phyloP scores from a whole-genome alignment of 1,140 invertebrate species.

The Kradibia gibbosae region DNA sequence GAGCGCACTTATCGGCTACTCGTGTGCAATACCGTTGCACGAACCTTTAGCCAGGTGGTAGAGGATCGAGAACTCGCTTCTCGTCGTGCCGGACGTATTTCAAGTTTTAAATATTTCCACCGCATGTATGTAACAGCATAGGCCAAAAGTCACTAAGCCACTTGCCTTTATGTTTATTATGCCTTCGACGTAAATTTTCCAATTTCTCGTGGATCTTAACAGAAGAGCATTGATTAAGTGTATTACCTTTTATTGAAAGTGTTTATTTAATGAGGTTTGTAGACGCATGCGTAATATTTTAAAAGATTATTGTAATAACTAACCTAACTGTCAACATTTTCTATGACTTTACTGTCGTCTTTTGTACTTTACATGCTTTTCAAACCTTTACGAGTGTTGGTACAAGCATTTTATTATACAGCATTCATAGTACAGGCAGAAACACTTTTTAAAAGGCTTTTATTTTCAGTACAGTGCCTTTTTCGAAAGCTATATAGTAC shows the following conservation, averaged over 20 bases:
- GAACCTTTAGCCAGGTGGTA: background rate
- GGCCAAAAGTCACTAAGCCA: background rate
- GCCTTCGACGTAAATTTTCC: background rate
- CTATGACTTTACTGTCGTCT: background rate
- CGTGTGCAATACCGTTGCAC: conserved; percentile 22
- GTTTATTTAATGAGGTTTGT: background rate
- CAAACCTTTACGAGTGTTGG: background rate
- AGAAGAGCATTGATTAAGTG: background rate
- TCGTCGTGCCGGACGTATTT: background rate
- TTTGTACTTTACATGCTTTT: background rate
- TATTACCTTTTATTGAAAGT: background rate
- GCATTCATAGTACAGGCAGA: background rate
- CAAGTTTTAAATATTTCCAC: background rate
- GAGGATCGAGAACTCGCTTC: background rate
- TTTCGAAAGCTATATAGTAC: background rate
- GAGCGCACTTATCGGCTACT: conserved; percentile 28
- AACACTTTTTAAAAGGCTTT: background rate
- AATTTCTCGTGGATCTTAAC: background rate
- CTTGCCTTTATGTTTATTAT: background rate
- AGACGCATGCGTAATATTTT: background rate
- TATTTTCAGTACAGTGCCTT: background rate
- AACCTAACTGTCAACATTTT: background rate
- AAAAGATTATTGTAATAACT: background rate
- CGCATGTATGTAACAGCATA: background rate
- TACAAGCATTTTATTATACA: background rate